Conservation (phyloP, 2,113 vertebrate genomes). For the Ascaphus truei region DNA sequence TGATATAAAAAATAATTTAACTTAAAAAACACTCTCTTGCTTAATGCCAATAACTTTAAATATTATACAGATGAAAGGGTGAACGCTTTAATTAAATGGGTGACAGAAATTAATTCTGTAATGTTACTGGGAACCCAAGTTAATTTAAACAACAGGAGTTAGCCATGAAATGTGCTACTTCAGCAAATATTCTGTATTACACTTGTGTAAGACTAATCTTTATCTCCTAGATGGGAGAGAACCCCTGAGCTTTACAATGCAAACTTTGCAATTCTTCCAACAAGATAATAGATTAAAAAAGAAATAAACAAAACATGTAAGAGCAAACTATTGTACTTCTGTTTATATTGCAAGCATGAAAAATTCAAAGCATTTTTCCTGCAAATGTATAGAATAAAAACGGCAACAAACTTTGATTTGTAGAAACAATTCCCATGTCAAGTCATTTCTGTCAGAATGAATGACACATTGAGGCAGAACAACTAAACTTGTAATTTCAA, state of each 20-base stretch:
- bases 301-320: background rate
- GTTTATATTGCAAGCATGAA: too few relatives aligned
- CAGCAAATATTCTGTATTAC: background rate
- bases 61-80: background rate
- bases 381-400: too few relatives aligned
- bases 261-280: background rate
- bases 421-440: too few relatives aligned
- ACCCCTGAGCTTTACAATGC: background rate
- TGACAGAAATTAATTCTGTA: slow-evolving; percentile 11
- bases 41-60: background rate
- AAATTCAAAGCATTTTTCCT: too few relatives aligned
- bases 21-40: background rate
- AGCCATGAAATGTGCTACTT: background rate
- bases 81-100: slow-evolving; percentile 14
- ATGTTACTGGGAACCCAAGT: background rate
- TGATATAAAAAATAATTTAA: too few relatives aligned
- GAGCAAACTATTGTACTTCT: too few relatives aligned
- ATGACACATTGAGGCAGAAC: too few relatives aligned
- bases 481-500: too few relatives aligned
- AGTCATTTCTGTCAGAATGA: too few relatives aligned
- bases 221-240: background rate
- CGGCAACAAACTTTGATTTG: too few relatives aligned
- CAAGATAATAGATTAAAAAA: background rate
- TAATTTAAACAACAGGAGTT: background rate
- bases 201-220: background rate